Conservation (phyloP, 2,888 invertebrate genomes). For the Apoda limacodes region DNA sequence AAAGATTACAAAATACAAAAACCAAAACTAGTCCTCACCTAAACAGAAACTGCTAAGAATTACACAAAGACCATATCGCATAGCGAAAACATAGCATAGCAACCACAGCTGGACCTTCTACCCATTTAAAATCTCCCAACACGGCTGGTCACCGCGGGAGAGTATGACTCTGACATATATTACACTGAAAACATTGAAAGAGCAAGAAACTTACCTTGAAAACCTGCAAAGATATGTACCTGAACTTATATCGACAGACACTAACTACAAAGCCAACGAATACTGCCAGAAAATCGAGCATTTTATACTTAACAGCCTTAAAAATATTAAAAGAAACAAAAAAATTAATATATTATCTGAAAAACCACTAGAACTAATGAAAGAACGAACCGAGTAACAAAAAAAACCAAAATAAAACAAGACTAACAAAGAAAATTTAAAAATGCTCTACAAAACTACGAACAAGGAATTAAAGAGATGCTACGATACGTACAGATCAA, state of each 20-base stretch:
- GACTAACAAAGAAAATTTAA: conserved; percentile 13
- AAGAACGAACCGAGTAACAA: conserved; percentile 15
- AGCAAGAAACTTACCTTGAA: conserved; percentile 13
- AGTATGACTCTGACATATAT: too few relatives aligned
- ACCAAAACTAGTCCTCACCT: conserved; percentile 6
- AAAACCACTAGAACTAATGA: conserved; percentile 14
- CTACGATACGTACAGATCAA: conserved; percentile 12
- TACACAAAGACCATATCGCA: conserved; percentile 7
- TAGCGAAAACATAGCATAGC: conserved; percentile 8
- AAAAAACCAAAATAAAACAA: conserved; percentile 12
- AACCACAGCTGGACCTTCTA: conserved; percentile 9
- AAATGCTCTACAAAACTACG: conserved; percentile 13
- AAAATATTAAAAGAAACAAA: conserved; percentile 9
- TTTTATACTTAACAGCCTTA: conserved; percentile 9
- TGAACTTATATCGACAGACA: conserved; percentile 6
- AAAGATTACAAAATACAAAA: conserved; percentile 9
- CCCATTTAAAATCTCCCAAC: conserved; percentile 13
- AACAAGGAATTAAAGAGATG: conserved; percentile 17
- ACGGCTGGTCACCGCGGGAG: conserved; percentile 22
- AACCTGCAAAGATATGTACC: conserved; percentile 11
- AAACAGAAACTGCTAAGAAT: background rate
- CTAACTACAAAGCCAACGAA: conserved; percentile 6
- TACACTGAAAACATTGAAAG: conserved; percentile 11
- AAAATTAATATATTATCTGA: conserved; percentile 11
- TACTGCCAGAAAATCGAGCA: conserved; percentile 12